Evolutionary conservation across 2,888 invertebrate species (phyloP).

Genomic region (Clostera curtula): DNA sequence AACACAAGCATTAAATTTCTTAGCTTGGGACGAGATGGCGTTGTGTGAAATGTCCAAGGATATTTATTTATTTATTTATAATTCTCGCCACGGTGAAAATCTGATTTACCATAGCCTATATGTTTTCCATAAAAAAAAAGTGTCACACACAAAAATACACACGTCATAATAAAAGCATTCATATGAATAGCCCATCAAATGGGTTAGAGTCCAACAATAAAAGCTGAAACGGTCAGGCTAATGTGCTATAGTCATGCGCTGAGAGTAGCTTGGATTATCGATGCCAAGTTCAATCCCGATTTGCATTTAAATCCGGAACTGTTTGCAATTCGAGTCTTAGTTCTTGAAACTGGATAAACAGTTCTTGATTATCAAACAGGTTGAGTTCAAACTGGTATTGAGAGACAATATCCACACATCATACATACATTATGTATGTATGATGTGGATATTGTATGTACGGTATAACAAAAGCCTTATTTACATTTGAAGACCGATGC

Average conservation of each 20-base stretch:
- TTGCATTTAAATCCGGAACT: neutral
- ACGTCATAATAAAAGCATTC: too few species aligned
- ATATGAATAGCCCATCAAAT: slow-evolving; percentile 48
- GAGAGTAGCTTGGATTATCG: slow-evolving; percentile 14
- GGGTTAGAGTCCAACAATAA: slow-evolving; percentile 30
- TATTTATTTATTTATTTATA: too few species aligned
- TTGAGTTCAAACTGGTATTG: neutral
- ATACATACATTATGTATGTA: neutral
- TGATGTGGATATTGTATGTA: neutral
- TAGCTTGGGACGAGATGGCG: too few species aligned
- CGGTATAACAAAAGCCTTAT: neutral
- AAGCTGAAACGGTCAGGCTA: slow-evolving; percentile 15
- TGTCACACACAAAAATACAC: too few species aligned
- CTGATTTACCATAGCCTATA: too few species aligned
- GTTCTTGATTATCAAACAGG: neutral
- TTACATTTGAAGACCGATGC: neutral
- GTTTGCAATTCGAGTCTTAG: neutral
- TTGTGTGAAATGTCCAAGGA: too few species aligned
- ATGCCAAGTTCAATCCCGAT: neutral
- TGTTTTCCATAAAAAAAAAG: too few species aligned
- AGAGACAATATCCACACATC: neutral
- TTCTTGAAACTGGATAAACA: neutral
- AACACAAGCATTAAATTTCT: too few species aligned
- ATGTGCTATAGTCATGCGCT: slow-evolving; percentile 10
- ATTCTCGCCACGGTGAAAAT: too few species aligned